A percentile compares a stretch with the other conserved stretches of the same genome.
Conservation (phyloP, 2,113 vertebrate species). For the Strix uralensis region DNA sequence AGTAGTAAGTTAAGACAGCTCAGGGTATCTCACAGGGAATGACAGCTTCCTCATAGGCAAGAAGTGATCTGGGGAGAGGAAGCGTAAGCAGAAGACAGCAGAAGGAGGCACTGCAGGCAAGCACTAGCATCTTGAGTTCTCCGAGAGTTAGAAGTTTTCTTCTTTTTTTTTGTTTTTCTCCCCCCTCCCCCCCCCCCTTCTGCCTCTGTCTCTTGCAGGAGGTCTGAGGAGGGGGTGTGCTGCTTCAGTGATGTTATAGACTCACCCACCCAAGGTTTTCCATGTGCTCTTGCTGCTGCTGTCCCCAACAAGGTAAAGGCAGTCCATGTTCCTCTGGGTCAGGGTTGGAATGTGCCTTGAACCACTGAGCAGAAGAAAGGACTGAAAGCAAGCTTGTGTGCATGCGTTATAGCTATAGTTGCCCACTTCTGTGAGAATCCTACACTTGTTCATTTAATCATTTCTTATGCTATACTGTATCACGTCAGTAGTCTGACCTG, state of each 20-base stretch:
- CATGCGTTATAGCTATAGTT: not conserved
- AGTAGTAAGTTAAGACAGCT: not conserved
- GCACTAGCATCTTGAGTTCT: not conserved
- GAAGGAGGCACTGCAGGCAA: not conserved
- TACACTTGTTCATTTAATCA: not conserved
- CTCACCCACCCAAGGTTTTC: constrained; percentile 66
- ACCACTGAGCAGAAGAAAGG: not conserved
- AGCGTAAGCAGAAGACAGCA: not conserved
- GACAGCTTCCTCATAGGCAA: not conserved
- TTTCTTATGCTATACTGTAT: not conserved
- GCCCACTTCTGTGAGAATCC: not conserved
- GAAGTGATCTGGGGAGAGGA: not conserved
- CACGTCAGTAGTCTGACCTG: not conserved
- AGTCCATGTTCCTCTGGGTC: not conserved
- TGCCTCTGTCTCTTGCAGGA: not conserved
- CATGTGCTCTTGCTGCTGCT: constrained; percentile 65
- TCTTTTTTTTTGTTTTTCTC: no score
- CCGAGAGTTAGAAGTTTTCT: not conserved
- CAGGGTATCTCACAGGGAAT: not conserved
- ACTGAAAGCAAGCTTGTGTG: not conserved
- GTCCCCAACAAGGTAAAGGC: constrained; percentile 80
- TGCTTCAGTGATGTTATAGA: constrained; percentile 73
- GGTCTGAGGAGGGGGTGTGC: constrained; percentile 49
- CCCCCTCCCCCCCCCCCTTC: not conserved
- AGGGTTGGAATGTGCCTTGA: not conserved